A percentile compares a stretch with the other conserved stretches of the same genome.
phyloP scores from a whole-genome alignment of 2,113 vertebrate genomes.

The Balaeniceps rex region DNA sequence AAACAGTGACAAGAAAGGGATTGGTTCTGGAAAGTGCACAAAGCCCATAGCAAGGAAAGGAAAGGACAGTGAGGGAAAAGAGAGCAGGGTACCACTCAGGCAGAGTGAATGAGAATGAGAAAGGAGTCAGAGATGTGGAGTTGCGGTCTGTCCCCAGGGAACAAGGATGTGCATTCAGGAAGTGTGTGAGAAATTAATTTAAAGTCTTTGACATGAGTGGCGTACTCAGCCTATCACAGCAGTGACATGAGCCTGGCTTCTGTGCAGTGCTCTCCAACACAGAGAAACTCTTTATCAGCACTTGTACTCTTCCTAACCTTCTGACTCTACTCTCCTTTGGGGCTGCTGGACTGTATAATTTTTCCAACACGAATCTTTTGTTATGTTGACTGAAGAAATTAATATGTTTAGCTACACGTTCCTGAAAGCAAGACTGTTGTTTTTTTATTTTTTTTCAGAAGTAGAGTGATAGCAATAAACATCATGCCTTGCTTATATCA shows the following conservation, averaged over 20 bases:
- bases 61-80: not conserved
- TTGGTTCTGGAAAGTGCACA: not conserved
- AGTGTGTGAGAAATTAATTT: not conserved
- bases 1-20: not conserved
- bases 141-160: not conserved
- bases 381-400: not conserved
- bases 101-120: not conserved
- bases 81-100: not conserved
- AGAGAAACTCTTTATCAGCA: not conserved
- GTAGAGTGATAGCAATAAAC: not conserved
- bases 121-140: not conserved
- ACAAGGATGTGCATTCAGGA: not conserved
- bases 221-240: not conserved
- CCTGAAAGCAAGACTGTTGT: not conserved
- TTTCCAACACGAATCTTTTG: not conserved
- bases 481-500: not conserved
- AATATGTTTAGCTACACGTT: not conserved
- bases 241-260: not conserved
- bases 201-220: not conserved
- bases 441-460: not conserved
- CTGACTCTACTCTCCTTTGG: not conserved
- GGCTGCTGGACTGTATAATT: not conserved
- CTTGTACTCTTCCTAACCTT: not conserved
- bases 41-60: not conserved
- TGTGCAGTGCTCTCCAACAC: not conserved